Percentiles rank a stretch among this genome's conserved stretches.
Evolutionary conservation across 2,113 vertebrate species (phyloP).

Genomic region (Tinamus guttatus): DNA sequence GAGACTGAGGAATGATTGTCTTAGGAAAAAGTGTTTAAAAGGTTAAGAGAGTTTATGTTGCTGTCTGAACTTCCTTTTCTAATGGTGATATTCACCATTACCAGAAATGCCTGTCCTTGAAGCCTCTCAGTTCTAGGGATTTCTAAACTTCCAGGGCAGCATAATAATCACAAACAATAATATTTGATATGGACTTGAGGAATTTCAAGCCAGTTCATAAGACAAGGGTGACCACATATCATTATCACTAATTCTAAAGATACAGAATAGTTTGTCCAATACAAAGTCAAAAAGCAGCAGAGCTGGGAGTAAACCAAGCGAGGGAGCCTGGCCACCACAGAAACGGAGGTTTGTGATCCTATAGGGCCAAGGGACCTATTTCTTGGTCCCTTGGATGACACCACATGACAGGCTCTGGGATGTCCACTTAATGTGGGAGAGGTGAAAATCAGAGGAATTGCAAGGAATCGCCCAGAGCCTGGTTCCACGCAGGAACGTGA

Average conservation of each 20-base stretch:
- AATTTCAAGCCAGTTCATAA: not conserved
- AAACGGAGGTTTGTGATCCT: not conserved
- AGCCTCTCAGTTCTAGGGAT: not conserved
- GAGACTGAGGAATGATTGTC: not conserved
- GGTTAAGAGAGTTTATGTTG: not conserved
- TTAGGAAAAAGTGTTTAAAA: not conserved
- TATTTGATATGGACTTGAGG: not conserved
- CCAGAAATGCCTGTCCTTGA: not conserved
- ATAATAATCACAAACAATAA: not conserved
- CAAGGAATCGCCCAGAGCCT: not conserved
- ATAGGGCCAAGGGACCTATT: not conserved
- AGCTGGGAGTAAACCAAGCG: not conserved
- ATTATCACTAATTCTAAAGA: slow-evolving; percentile 2
- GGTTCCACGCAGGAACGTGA: not conserved
- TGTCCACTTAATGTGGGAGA: not conserved
- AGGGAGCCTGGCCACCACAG: not conserved
- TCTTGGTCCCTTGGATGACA: not conserved
- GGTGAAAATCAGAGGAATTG: not conserved
- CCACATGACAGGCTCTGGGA: not conserved
- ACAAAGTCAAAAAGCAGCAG: not conserved
- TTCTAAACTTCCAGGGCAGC: not conserved
- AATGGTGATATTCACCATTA: not conserved
- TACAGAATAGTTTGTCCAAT: not conserved
- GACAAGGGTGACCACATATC: not conserved
- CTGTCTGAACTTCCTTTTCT: not conserved